Base-by-base conservation (phyloP, 2,888 invertebrate species). In the Agrochola macilenta region DNA sequence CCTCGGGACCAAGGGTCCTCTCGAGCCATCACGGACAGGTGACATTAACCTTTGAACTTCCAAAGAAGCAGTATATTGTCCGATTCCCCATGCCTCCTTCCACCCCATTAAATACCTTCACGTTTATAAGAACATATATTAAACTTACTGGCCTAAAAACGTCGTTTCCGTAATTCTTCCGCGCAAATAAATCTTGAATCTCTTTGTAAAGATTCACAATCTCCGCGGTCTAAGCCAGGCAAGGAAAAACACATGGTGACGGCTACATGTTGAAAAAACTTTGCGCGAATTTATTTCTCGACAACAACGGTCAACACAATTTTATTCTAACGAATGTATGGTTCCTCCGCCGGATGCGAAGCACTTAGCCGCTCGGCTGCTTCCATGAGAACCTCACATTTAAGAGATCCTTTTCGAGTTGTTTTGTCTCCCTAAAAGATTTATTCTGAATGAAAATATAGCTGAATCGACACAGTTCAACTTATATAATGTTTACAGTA, bases 321-420 rank as follows among this genome's bases (percentile, higher is more conserved):
- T 89, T 87, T 80, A 74, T 83, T 77, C 81, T 78, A 86, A 85
- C 88, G 85, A 89, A 88, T 84, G 87, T 87, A 82, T 85, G 85
- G 77, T 72, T 78, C 75, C 63, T 78, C 60, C 66, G n/a, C 78
- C 89, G 89, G 89, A 88, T 87, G 85, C 82, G 81, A 77, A 81
- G 85, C 89, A 88, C 89, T 88, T 89, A 89, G 80, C 65, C 78
- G 81, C 79, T 86, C 75, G 76, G 69, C 79, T 81, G 77, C 78
- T 73, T 78, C 79, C 49, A 65, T 79, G 76, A 76, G 80, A 78
- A 79, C 87, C 84, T 74, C 79, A 84, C 82, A 86, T 90, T 89
- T 87, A 87, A 88, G 86, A 85, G 81, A 82, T 82, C 66, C 79
- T 79, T 80, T 81, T 82, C 65, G 63, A 83, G 83, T 84, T 83